These are phyloP conservation scores for Cryptocephalus moraei DNA, from an alignment of 2,888 invertebrate genomes.

Conservation along the genomic window DNA sequence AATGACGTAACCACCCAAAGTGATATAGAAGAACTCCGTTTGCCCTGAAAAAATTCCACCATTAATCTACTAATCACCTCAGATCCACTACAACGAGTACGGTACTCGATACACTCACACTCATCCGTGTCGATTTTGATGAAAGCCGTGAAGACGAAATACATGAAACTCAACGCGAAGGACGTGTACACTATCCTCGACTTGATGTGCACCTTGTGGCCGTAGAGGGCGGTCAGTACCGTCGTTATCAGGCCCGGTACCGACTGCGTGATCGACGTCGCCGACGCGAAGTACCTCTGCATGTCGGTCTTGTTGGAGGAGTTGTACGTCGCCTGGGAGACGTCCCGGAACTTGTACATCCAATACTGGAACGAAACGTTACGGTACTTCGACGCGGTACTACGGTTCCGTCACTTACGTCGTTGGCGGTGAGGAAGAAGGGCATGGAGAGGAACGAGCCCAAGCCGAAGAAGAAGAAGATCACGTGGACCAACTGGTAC, in stretches of 20 bases:
- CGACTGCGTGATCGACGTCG: constrained; percentile 1
- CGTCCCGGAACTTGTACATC: constrained; percentile 19
- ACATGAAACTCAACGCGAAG: constrained; percentile 8
- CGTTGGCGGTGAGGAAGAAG: constrained; percentile 4
- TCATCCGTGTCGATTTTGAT: constrained; percentile 18
- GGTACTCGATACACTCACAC: constrained; percentile 22
- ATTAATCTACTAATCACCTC: background rate
- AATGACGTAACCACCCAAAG: background rate
- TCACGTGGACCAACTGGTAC: constrained; percentile 1
- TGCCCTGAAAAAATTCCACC: constrained; percentile 4
- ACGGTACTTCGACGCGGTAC: constrained; percentile 20
- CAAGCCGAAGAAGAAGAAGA: constrained; percentile 6
- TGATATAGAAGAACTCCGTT: constrained; percentile 1
- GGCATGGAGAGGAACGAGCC: constrained; percentile 1
- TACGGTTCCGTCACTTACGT: constrained; percentile 10
- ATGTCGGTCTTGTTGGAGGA: constrained; percentile 1
- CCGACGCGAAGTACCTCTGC: constrained; percentile 4
- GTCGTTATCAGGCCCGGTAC: constrained; percentile 7
- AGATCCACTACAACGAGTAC: no score
- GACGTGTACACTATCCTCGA: constrained; percentile 12
- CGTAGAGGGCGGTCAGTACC: constrained; percentile 9
- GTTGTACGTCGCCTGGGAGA: constrained; percentile 1
- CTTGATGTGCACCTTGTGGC: constrained; percentile 2
- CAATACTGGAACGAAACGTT: constrained; percentile 18
- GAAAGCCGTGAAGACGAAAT: constrained; percentile 17